Base-by-base conservation (phyloP, 2,113 vertebrate species). In the Mesitornis unicolor region DNA sequence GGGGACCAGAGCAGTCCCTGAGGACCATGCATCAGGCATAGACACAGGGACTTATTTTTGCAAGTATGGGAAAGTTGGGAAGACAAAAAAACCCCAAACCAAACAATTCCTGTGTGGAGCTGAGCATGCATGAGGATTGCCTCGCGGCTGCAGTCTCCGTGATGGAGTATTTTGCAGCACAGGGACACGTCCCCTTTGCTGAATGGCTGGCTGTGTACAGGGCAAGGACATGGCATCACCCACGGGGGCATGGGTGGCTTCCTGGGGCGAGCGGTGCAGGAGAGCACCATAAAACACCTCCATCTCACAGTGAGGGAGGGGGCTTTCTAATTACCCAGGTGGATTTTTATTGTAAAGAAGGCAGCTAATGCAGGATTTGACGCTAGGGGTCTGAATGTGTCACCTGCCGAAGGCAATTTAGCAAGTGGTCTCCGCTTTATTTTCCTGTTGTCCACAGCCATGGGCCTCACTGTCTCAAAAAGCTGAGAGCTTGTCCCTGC, bases 361-460 rank as follows among this genome's bases (percentile, higher is more conserved):
- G 38, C 87, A 91, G 90, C 85, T n/a, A 64, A 65, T 31, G 92
- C 93, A 97, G 92, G 96, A 97, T 97, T 92, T 96, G 89, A 97
- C 95, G 92, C 95, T 28, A 13, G 54, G 91, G 87, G 56, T 97
- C 94, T 79, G 94, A 97, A 97, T 97, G 91, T 96, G 74, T 96
- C 95, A 91, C 93, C 95, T 96, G 94, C 92, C 31, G 0, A 61
- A 59, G 81, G 68, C 70, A 90, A 92, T 95, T 93, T 87, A 94
- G 60, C 83, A 63, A 90, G 89, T 24, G 83, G 75, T 4, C 60
- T 42, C 69, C 29, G 56, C 64, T 93, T 92, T 87, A 54, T 71
- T 38, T 38, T 43, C 88, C 71, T 36, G 47, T 16, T 79, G 77
- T 48, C 91, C 51, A 4, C 67, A 56, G 69, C 71, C 75, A 13